Evolutionary conservation across 2,888 invertebrate genomes (phyloP).

Genomic region (Sinopyrophorus schimmeli): DNA sequence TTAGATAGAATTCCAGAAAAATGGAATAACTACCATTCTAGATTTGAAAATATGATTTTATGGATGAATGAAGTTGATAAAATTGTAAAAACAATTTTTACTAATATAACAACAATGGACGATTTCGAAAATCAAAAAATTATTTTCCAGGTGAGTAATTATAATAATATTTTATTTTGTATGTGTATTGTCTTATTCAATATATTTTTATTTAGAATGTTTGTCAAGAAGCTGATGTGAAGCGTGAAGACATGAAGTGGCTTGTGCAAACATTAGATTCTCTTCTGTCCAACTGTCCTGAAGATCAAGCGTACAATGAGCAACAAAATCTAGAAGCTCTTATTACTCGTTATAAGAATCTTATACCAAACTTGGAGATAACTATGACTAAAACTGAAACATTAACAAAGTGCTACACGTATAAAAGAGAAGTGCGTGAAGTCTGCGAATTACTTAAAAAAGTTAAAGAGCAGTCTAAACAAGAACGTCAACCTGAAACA

Average conservation of each 20-base stretch:
- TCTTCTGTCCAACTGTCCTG: constrained; percentile 79
- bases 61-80: constrained; percentile 93
- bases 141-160: constrained; percentile 77
- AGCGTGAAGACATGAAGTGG: constrained; percentile 95
- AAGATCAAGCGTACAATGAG: constrained; percentile 77
- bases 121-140: constrained; percentile 90
- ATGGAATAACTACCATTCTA: constrained; percentile 84
- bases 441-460: constrained; percentile 77
- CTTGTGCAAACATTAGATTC: constrained; percentile 88
- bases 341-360: constrained; percentile 84
- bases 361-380: constrained; percentile 89
- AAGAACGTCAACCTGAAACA: constrained; percentile 68
- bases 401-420: constrained; percentile 89
- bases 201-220: constrained; percentile 78
- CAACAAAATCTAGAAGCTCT: constrained; percentile 81
- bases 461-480: constrained; percentile 73
- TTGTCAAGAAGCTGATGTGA: constrained; percentile 86
- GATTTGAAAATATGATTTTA: constrained; percentile 77
- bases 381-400: constrained; percentile 93
- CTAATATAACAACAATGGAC: constrained; percentile 82
- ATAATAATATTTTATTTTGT: neutral
- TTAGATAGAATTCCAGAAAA: constrained; percentile 86
- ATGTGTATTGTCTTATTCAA: neutral
- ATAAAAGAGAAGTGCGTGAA: constrained; percentile 85
- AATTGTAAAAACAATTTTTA: constrained; percentile 79